Conservation (phyloP, 2,797 vertebrate genomes). For the Galago senegalensis region DNA sequence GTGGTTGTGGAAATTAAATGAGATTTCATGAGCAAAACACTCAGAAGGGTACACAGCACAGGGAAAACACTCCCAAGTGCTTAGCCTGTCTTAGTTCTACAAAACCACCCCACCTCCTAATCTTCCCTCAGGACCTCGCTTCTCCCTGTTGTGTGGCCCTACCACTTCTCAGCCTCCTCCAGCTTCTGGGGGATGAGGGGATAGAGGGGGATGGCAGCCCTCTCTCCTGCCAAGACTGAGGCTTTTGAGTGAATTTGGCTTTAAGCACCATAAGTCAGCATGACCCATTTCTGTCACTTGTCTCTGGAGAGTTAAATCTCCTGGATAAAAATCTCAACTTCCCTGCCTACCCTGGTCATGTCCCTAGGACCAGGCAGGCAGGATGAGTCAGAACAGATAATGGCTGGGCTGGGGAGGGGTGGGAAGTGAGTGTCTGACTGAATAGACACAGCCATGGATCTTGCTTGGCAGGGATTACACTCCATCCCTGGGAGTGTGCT, state of each 20-base stretch:
- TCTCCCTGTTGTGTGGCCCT: not conserved
- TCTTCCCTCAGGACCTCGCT: not conserved
- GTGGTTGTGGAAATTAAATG: not conserved
- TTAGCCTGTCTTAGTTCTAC: not conserved
- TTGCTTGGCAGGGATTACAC: constrained; percentile 69
- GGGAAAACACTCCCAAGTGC: not conserved
- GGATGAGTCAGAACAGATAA: constrained; percentile 71
- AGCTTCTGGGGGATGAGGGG: not conserved
- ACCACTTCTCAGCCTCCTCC: not conserved
- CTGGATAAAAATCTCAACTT: constrained; percentile 56
- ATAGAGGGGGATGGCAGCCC: not conserved
- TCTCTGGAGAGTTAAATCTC: constrained; percentile 80
- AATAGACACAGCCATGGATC: constrained; percentile 70
- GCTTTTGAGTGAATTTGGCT: constrained; percentile 62
- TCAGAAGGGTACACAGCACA: not conserved
- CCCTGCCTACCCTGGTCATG: constrained; percentile 73
- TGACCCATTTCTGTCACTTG: constrained; percentile 79
- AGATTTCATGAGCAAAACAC: not conserved
- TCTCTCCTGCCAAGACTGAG: constrained; percentile 72
- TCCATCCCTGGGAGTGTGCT: constrained; percentile 59
- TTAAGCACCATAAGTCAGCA: constrained; percentile 72
- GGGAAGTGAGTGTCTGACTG: constrained; percentile 74
- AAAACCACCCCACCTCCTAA: not conserved
- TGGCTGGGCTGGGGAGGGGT: constrained; percentile 37
- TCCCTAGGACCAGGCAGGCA: constrained; percentile 64